Conservation (phyloP, 2,888 invertebrate species). For the Ennomos fuscantarius region DNA sequence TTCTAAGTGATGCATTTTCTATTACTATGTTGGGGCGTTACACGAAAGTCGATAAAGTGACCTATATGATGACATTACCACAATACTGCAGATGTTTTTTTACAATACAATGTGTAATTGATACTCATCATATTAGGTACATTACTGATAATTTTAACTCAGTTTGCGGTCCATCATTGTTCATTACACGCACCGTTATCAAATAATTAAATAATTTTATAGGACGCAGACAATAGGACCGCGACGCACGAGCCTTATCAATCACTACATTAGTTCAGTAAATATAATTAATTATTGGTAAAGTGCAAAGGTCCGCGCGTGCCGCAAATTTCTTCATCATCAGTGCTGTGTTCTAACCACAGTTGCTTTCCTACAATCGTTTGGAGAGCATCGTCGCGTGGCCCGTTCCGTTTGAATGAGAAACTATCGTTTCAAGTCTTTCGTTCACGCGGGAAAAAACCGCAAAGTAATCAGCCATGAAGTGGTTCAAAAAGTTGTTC, state of each 20-base stretch:
- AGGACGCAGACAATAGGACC: constrained; percentile 67
- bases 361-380: constrained; percentile 58
- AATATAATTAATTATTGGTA: constrained; percentile 73
- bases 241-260: constrained; percentile 69
- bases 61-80: constrained; percentile 26
- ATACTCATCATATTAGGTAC: constrained; percentile 14
- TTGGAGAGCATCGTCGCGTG: constrained; percentile 44
- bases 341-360: constrained; percentile 40
- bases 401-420: constrained; percentile 78
- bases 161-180: constrained; percentile 39
- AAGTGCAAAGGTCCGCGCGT: constrained; percentile 81
- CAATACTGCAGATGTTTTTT: constrained; percentile 46
- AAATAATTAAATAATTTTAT: constrained; percentile 65
- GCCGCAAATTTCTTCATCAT: constrained; percentile 59
- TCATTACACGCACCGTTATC: constrained; percentile 56
- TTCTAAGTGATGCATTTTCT: not conserved
- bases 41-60: constrained; percentile 18
- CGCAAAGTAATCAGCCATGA: constrained; percentile 86
- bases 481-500: constrained; percentile 88
- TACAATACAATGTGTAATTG: constrained; percentile 25
- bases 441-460: constrained; percentile 87
- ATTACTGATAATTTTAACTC: constrained; percentile 31
- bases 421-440: constrained; percentile 86
- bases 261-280: constrained; percentile 66
- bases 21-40: not conserved